These are phyloP conservation scores for Pseudolaguvia tuberculata DNA, from an alignment of 2,113 vertebrate genomes.

Conservation along the genomic window DNA sequence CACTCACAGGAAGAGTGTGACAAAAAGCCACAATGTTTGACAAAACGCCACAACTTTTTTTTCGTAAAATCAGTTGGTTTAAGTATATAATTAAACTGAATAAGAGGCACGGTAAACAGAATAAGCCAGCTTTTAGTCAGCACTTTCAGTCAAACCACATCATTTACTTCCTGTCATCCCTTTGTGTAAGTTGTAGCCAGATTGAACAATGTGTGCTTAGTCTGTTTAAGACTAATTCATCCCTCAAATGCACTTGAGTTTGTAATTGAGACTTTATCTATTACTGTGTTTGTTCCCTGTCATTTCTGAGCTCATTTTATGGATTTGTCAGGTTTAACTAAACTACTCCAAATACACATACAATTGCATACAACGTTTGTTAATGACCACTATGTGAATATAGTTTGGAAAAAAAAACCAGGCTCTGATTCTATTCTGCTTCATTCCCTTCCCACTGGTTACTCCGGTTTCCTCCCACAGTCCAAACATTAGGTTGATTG, in stretches of 20 bases:
- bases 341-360: neutral
- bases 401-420: too few relatives aligned
- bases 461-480: too few relatives aligned
- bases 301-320: neutral
- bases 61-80: neutral
- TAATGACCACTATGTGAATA: neutral
- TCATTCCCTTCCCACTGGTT: too few relatives aligned
- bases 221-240: neutral
- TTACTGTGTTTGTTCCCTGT: neutral
- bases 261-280: neutral
- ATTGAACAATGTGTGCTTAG: neutral
- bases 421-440: neutral
- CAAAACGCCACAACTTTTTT: too few relatives aligned
- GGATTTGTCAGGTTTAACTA: neutral
- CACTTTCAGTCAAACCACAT: neutral
- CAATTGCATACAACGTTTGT: neutral
- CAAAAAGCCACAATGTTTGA: neutral
- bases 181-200: neutral
- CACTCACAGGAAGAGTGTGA: neutral
- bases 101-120: neutral
- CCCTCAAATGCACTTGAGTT: neutral
- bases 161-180: neutral
- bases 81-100: neutral
- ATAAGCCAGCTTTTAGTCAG: neutral
- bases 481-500: too few relatives aligned